A percentile compares a stretch with the other conserved stretches of the same genome.
phyloP scores from a whole-genome alignment of 2,113 vertebrate species.

The Mobula birostris region DNA sequence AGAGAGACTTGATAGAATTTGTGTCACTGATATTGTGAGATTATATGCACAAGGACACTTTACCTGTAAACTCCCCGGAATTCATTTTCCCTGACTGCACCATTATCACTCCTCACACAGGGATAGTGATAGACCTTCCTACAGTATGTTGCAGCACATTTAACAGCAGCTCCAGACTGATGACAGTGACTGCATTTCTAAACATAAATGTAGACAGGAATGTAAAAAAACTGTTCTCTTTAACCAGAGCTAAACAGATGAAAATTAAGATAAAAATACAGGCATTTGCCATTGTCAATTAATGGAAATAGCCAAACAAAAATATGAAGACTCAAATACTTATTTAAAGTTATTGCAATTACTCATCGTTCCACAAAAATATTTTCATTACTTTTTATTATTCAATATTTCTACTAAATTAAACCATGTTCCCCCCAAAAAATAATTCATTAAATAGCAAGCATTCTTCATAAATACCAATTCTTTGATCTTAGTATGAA shows the following conservation, averaged over 20 bases:
- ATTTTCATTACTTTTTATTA: not conserved
- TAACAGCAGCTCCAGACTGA: constrained; percentile 2
- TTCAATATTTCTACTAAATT: not conserved
- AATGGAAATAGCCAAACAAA: constrained; percentile 7
- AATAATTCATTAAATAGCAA: not conserved
- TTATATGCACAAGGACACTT: not conserved
- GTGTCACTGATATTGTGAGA: not conserved
- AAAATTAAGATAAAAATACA: not conserved
- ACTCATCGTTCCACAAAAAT: not conserved
- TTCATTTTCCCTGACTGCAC: constrained; percentile 14
- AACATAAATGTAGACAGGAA: not conserved
- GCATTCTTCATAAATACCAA: not conserved
- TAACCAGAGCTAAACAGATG: not conserved
- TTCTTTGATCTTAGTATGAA: not conserved
- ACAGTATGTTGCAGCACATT: not conserved
- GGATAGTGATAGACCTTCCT: not conserved
- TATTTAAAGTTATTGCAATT: not conserved
- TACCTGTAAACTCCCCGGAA: not conserved
- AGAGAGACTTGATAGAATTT: not conserved
- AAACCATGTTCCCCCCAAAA: not conserved
- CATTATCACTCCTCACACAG: constrained; percentile 8
- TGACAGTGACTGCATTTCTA: constrained; percentile 13
- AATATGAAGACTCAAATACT: not conserved
- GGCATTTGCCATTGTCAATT: not conserved
- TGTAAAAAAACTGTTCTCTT: not conserved